Evolutionary conservation across 2,797 vertebrate species (phyloP), one percentile per base, ranked within the genome.

Genomic region (Poecilia wingei): DNA sequence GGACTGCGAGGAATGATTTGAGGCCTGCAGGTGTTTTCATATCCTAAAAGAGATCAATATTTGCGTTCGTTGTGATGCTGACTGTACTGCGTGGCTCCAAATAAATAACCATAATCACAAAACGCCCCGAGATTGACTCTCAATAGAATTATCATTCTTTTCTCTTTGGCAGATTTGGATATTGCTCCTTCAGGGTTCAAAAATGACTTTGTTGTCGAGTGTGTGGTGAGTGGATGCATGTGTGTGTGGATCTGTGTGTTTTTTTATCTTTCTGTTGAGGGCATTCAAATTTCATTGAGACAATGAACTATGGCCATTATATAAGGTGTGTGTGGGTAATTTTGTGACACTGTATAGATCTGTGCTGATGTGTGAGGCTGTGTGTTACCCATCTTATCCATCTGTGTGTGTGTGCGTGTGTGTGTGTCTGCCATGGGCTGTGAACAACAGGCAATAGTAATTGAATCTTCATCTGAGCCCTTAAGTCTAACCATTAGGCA

Each of bases 51-150:
- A 93, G 92, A 96, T 96, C 94, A 93, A 95, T 96, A 94, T 93
- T 91, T 91, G 90, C 89, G 92, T 94, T 94, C 84, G 88, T 93
- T 94, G 89, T 92, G 91, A 92, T 86, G 90, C 92, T 81, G 89
- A 92, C 92, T 94, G 90, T 94, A 95, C 92, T 31, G 75, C 43
- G 75, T 84, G 49, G 90, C 90, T 91, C 90, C 93, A 93, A 95
- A 96, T 96, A 96, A 96, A 96, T 96, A 96, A 96, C 94, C 93
- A 93, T 95, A 95, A 96, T 95, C 93, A 95, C 92, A 94, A 95
- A 95, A 91, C 82, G 91, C 91, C 89, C 89, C 88, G 79, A 95
- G 94, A 96, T 96, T 92, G 94, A 93, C 95, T 96, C 95, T 93
- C 92, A 93, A 95, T 94, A 95, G 92, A 93, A 94, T 94, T 94